Conservation (phyloP, 2,888 invertebrate genomes). For the Agrotis segetum region DNA sequence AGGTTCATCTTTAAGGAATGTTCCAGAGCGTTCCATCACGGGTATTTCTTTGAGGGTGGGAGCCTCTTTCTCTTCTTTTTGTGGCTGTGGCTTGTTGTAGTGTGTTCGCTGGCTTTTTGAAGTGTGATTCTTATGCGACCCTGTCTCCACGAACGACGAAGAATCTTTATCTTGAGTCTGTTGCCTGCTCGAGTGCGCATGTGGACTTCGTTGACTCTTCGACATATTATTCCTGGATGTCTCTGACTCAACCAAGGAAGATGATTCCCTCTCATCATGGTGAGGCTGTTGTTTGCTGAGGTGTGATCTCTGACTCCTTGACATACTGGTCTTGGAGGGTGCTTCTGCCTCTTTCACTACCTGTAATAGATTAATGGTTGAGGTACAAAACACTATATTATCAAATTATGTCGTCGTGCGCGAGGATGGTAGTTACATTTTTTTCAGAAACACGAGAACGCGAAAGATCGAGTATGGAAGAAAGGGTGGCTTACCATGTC, state of each 20-base stretch:
- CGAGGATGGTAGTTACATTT: no score
- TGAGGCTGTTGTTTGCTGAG: constrained; percentile 46
- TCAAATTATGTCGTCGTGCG: no score
- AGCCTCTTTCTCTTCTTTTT: constrained; percentile 44
- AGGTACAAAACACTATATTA: background rate
- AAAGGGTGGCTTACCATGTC: no score
- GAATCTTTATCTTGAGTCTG: constrained; percentile 25
- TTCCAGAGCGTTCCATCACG: constrained; percentile 92
- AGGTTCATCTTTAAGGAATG: constrained; percentile 94
- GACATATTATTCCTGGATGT: constrained; percentile 45
- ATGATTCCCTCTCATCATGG: constrained; percentile 46
- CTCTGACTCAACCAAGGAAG: constrained; percentile 43
- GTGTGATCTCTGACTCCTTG: constrained; percentile 43
- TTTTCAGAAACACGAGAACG: background rate
- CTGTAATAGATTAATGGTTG: constrained; percentile 20
- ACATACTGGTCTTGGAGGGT: constrained; percentile 45
- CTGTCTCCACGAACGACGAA: constrained; percentile 55
- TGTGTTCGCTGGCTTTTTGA: constrained; percentile 44
- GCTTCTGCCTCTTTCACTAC: constrained; percentile 70
- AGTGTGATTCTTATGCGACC: constrained; percentile 35
- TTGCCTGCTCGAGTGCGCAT: constrained; percentile 51
- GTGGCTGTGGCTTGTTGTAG: constrained; percentile 47
- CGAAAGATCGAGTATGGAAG: background rate
- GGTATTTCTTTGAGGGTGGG: constrained; percentile 69
- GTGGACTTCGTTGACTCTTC: constrained; percentile 37